phyloP scores from a whole-genome alignment of 2,113 vertebrate species.

The Herpetotheres cachinnans region DNA sequence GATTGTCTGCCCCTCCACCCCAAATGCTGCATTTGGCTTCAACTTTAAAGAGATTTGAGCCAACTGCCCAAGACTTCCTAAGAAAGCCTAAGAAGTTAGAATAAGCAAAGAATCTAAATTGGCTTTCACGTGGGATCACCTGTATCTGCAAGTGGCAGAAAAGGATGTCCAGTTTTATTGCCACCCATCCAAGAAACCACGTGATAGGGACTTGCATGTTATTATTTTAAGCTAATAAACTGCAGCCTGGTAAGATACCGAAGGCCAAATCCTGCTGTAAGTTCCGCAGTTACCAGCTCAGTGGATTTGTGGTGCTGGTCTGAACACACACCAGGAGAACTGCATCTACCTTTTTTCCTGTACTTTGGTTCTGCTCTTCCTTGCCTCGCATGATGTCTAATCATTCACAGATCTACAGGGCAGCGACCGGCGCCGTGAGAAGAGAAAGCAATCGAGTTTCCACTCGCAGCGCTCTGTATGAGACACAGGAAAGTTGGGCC shows the following conservation, averaged over 20 bases:
- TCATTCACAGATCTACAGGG: not conserved
- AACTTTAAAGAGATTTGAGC: not conserved
- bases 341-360: accelerated
- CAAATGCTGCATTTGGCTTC: not conserved
- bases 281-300: not conserved
- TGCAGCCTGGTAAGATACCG: not conserved
- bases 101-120: not conserved
- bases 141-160: not conserved
- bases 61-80: not conserved
- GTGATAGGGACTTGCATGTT: not conserved
- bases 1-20: not conserved
- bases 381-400: not conserved
- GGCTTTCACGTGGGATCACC: not conserved
- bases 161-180: not conserved
- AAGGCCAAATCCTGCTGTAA: not conserved
- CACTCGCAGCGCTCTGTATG: not conserved
- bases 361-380: not conserved
- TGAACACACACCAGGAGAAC: not conserved
- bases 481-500: not conserved
- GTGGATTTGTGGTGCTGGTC: not conserved
- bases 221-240: not conserved
- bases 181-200: not conserved
- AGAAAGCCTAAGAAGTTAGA: not conserved
- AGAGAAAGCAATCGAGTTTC: not conserved
- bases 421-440: accelerated